Percentiles rank a stretch among this genome's conserved stretches.
phyloP scores from a whole-genome alignment of 2,888 invertebrate genomes.

The Poecilus cupreus region DNA sequence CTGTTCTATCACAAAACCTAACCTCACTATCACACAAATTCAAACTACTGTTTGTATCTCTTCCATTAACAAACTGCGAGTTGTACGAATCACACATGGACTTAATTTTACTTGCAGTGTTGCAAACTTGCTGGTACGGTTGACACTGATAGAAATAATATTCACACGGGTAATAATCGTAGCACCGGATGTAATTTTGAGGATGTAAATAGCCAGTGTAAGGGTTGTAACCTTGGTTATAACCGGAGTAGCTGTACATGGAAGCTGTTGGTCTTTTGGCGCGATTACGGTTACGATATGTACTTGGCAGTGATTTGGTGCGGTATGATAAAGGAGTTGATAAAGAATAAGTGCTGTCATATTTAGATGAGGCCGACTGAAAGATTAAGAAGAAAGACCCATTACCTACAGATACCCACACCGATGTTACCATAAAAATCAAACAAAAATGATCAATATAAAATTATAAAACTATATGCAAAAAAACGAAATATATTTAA shows the following conservation, averaged over 20 bases:
- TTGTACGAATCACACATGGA: constrained; percentile 45
- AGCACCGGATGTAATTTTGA: constrained; percentile 46
- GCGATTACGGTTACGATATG: constrained; percentile 38
- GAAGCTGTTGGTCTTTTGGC: constrained; percentile 67
- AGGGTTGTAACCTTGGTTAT: constrained; percentile 70
- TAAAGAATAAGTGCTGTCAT: constrained; percentile 82
- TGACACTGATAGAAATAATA: constrained; percentile 51
- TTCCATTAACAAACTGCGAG: not conserved
- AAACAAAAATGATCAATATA: not conserved
- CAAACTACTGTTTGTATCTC: not conserved
- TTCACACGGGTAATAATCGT: constrained; percentile 53
- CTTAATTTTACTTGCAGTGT: constrained; percentile 53
- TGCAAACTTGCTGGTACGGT: constrained; percentile 42
- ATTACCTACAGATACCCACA: constrained; percentile 60
- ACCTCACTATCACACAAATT: not conserved
- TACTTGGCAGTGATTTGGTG: constrained; percentile 54
- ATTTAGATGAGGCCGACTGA: constrained; percentile 82
- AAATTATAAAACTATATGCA: too few species aligned
- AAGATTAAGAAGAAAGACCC: constrained; percentile 72
- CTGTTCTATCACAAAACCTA: not conserved
- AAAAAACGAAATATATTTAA: too few species aligned
- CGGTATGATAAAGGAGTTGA: constrained; percentile 13
- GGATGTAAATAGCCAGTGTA: constrained; percentile 68
- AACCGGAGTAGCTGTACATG: constrained; percentile 69
- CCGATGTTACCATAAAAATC: not conserved